Evolutionary conservation across 1,140 invertebrate genomes (phyloP).

Genomic region (Colletes gigas): DNA sequence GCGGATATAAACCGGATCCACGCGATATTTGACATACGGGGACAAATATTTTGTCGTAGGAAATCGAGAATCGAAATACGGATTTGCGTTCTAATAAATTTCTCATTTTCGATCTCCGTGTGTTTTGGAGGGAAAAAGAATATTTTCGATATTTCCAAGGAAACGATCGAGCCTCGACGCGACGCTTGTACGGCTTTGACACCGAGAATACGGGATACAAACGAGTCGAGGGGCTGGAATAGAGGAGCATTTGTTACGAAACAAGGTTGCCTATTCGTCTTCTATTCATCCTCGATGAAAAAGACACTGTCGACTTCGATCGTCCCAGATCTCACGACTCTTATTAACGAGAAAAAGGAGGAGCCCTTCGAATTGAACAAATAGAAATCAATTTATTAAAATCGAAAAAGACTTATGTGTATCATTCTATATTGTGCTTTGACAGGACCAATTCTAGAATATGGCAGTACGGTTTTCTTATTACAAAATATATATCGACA

Average conservation of each 20-base stretch:
- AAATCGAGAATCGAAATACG: background rate
- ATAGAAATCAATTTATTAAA: no score
- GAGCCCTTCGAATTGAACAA: no score
- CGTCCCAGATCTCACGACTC: background rate
- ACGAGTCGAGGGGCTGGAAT: background rate
- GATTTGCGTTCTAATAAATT: constrained; percentile 27
- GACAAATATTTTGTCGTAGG: constrained; percentile 2
- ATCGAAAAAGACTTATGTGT: no score
- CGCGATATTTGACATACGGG: background rate
- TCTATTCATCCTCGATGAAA: background rate
- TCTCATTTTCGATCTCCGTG: background rate
- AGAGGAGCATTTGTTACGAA: constrained; percentile 1
- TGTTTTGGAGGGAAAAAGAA: background rate
- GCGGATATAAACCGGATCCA: no score
- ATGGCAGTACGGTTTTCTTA: no score
- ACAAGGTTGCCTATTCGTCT: background rate
- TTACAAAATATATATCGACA: no score
- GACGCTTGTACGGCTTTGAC: background rate
- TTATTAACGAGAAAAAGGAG: background rate
- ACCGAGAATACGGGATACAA: background rate
- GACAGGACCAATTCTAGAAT: no score
- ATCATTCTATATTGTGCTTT: no score
- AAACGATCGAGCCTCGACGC: constrained; percentile 5
- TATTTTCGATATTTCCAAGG: background rate
- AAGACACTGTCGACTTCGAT: constrained; percentile 1